These are phyloP conservation scores for Hyposmocoma kahamanoa DNA, from an alignment of 1,140 invertebrate species.

Conservation along the genomic window DNA sequence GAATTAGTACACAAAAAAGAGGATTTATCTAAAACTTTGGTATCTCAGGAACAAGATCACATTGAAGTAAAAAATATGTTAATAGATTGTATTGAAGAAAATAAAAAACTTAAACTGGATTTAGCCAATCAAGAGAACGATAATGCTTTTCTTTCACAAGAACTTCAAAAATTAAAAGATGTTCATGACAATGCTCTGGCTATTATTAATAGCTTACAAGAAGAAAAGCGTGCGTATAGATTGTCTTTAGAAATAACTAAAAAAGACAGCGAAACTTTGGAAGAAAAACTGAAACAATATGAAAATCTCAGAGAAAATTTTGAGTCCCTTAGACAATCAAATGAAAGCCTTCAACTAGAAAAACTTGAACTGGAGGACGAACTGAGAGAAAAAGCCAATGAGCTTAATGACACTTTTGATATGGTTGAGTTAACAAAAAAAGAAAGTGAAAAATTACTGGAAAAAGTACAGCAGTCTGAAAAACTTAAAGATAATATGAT, in stretches of 20 bases:
- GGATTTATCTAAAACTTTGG: conserved; percentile 13
- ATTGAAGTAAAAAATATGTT: conserved; percentile 17
- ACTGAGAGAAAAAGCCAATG: conserved; percentile 26
- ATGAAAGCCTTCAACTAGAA: conserved; percentile 33
- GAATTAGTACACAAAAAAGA: conserved; percentile 17
- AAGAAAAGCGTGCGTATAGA: conserved; percentile 38
- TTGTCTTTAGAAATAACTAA: conserved; percentile 34
- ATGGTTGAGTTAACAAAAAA: conserved; percentile 34
- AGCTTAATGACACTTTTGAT: conserved; percentile 32
- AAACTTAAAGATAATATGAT: conserved; percentile 30
- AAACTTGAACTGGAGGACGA: conserved; percentile 37
- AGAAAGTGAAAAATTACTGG: conserved; percentile 36
- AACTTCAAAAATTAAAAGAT: conserved; percentile 39
- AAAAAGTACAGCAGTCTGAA: conserved; percentile 30
- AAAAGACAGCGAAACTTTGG: conserved; percentile 37
- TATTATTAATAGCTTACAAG: conserved; percentile 34
- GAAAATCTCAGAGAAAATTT: conserved; percentile 32
- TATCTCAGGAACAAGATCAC: conserved; percentile 9
- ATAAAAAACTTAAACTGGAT: conserved; percentile 19
- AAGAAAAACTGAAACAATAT: conserved; percentile 27
- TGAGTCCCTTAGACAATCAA: conserved; percentile 25
- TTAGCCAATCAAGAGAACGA: conserved; percentile 20
- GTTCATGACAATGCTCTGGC: conserved; percentile 22
- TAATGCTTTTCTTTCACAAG: conserved; percentile 30
- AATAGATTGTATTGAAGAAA: conserved; percentile 17